Percentiles rank a stretch among this genome's conserved stretches.
Conservation (phyloP, 2,113 vertebrate genomes). For the Oceanodroma tethys region DNA sequence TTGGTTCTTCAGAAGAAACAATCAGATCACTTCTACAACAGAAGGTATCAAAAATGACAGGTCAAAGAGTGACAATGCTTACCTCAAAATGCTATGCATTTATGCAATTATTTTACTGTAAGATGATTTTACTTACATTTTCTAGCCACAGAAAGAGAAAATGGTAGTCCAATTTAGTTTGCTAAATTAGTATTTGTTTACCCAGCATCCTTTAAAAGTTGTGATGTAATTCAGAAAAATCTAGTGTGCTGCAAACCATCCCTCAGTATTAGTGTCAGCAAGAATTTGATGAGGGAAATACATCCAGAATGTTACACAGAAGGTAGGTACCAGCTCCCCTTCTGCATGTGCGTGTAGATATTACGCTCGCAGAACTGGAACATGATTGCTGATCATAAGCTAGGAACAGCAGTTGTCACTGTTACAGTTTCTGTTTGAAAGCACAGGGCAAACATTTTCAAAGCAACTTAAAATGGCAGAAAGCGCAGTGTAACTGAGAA, state of each 20-base stretch:
- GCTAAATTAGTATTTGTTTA: neutral
- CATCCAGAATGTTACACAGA: neutral
- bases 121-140: neutral
- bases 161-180: neutral
- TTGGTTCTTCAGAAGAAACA: constrained; percentile 71
- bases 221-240: neutral
- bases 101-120: neutral
- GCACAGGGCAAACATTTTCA: neutral
- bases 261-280: neutral
- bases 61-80: neutral
- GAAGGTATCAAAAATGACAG: constrained; percentile 48
- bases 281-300: neutral
- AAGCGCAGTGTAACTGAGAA: neutral
- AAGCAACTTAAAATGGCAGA: neutral
- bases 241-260: neutral
- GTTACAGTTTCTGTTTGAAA: neutral
- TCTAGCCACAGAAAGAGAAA: neutral
- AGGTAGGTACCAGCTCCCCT: neutral
- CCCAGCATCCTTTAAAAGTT: neutral
- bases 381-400: neutral
- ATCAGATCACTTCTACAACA: constrained; percentile 87
- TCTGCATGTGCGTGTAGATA: accelerated
- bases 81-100: neutral
- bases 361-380: neutral
- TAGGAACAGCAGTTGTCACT: neutral